Percentiles rank a stretch among this genome's conserved stretches.
These are phyloP conservation scores for Ethmia dodecea DNA, from an alignment of 2,888 invertebrate genomes.

Conservation along the genomic window DNA sequence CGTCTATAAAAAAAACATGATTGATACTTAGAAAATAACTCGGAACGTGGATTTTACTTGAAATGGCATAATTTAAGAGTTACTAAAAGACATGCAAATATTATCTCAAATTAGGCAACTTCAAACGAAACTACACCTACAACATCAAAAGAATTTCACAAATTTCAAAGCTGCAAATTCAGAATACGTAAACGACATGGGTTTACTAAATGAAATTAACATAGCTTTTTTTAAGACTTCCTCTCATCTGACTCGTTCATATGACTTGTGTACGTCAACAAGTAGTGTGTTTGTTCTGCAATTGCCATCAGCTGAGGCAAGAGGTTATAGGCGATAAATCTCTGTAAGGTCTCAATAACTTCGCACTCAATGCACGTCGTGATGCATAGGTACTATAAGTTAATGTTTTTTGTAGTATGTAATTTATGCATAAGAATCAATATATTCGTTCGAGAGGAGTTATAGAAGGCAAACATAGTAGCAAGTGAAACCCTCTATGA, in stretches of 20 bases:
- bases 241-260: slow-evolving; percentile 27
- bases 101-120: background rate
- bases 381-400: slow-evolving; percentile 7
- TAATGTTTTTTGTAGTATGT: slow-evolving; percentile 5
- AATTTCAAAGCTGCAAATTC: slow-evolving; percentile 18
- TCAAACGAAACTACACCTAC: slow-evolving; percentile 20
- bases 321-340: slow-evolving; percentile 1
- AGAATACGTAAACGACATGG: slow-evolving; percentile 21
- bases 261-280: slow-evolving; percentile 17
- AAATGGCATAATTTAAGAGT: no score
- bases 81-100: no score
- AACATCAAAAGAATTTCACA: slow-evolving; percentile 39
- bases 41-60: no score
- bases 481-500: slow-evolving; percentile 32
- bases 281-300: slow-evolving; percentile 17
- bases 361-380: background rate
- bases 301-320: slow-evolving; percentile 1
- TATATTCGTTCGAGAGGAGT: slow-evolving; percentile 12
- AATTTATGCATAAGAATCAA: slow-evolving; percentile 5
- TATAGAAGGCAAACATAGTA: slow-evolving; percentile 14
- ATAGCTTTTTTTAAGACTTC: background rate
- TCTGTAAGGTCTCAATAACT: slow-evolving; percentile 4
- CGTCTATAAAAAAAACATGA: no score
- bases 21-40: no score
- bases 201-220: slow-evolving; percentile 1